Evolutionary conservation across 1,140 invertebrate species (phyloP).

Genomic region (Muscidifurax raptorellus): DNA sequence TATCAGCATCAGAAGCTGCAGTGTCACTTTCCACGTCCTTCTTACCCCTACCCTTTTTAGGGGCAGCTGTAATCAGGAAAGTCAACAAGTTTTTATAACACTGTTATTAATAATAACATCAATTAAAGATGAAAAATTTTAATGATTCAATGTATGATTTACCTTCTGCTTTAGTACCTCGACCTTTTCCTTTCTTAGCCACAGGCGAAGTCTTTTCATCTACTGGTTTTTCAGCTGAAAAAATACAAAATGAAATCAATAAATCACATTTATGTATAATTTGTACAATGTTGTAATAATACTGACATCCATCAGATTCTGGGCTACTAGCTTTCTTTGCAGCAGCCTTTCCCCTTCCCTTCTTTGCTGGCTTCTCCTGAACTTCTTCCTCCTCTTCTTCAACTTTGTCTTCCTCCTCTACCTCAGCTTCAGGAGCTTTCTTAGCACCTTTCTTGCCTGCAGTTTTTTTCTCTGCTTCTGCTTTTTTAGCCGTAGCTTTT

Average conservation of each 20-base stretch:
- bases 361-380: slow-evolving; percentile 49
- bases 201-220: slow-evolving; percentile 41
- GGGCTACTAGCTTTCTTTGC: slow-evolving; percentile 19
- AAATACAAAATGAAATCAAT: not conserved
- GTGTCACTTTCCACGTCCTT: slow-evolving; percentile 42
- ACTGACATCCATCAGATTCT: slow-evolving; percentile 44
- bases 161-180: slow-evolving; percentile 46
- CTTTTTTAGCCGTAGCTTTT: slow-evolving; percentile 41
- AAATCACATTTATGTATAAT: not conserved
- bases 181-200: slow-evolving; percentile 46
- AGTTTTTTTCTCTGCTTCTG: slow-evolving; percentile 46
- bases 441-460: slow-evolving; percentile 43
- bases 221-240: slow-evolving; percentile 34
- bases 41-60: slow-evolving; percentile 53
- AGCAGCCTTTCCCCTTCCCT: slow-evolving; percentile 45
- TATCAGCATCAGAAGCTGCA: slow-evolving; percentile 26
- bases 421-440: slow-evolving; percentile 38
- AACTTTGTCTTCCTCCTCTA: slow-evolving; percentile 20
- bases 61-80: slow-evolving; percentile 21
- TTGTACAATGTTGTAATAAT: not conserved
- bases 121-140: not conserved
- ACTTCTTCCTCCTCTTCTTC: slow-evolving; percentile 35
- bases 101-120: not conserved
- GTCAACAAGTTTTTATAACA: not conserved
- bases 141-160: not conserved